phyloP scores from a whole-genome alignment of 1,140 invertebrate genomes.

The Venustaconcha ellipsiformis region DNA sequence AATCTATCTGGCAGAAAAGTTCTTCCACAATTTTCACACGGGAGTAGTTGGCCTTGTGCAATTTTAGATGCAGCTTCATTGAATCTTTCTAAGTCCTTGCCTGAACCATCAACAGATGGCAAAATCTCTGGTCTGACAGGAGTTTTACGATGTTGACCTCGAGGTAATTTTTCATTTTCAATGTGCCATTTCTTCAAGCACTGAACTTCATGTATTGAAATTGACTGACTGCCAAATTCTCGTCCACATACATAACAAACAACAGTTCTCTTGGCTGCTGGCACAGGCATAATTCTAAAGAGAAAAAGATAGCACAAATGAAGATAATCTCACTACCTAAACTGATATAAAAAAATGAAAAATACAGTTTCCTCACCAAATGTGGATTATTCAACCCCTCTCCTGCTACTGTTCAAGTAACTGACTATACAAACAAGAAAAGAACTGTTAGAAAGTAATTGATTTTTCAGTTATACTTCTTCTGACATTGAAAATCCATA shows the following conservation, averaged over 20 bases:
- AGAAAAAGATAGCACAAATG: background rate
- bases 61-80: conserved; percentile 66
- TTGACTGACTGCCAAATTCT: conserved; percentile 71
- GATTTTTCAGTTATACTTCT: too few relatives aligned
- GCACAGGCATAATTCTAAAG: background rate
- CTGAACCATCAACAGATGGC: conserved; percentile 44
- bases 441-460: too few relatives aligned
- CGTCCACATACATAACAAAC: conserved; percentile 69
- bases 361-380: background rate
- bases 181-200: conserved; percentile 81
- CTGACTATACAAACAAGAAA: too few relatives aligned
- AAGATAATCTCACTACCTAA: background rate
- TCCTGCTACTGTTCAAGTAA: too few relatives aligned
- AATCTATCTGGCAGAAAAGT: conserved; percentile 80
- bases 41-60: conserved; percentile 73
- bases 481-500: too few relatives aligned
- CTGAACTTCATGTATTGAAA: conserved; percentile 82
- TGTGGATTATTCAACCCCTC: too few relatives aligned
- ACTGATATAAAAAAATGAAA: background rate
- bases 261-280: conserved; percentile 34
- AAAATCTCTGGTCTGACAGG: conserved; percentile 74
- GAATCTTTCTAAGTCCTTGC: conserved; percentile 48
- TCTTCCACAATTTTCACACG: conserved; percentile 77
- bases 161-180: conserved; percentile 78
- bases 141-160: conserved; percentile 72